Evolutionary conservation across 2,888 invertebrate species (phyloP).

Genomic region (Parapristionchus giblindavisi): DNA sequence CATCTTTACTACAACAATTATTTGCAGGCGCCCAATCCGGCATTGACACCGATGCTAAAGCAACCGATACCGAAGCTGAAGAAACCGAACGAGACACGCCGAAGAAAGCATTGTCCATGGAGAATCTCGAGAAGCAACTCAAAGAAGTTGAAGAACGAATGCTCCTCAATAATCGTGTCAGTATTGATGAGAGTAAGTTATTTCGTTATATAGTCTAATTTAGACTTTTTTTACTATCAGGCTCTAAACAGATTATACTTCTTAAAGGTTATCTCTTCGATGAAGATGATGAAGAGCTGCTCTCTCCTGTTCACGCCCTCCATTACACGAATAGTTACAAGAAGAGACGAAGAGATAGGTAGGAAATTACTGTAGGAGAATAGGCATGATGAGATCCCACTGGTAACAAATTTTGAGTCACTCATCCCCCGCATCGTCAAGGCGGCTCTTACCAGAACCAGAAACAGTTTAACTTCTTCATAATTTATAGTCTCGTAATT

Average conservation of each 20-base stretch:
- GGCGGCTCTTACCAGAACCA: too few relatives aligned
- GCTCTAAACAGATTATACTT: not conserved
- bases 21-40: not conserved
- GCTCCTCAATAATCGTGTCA: slow-evolving; percentile 15
- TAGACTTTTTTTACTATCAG: not conserved
- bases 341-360: slow-evolving; percentile 23
- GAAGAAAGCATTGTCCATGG: slow-evolving; percentile 24
- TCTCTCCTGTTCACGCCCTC: slow-evolving; percentile 18
- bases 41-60: slow-evolving; percentile 27
- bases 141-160: slow-evolving; percentile 35
- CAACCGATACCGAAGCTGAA: slow-evolving; percentile 33
- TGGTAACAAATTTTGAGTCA: not conserved
- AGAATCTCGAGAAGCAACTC: slow-evolving; percentile 36
- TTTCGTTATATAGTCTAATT: not conserved
- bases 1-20: not conserved
- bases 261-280: not conserved
- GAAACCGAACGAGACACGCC: slow-evolving; percentile 15
- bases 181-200: slow-evolving; percentile 6
- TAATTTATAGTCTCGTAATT: too few relatives aligned
- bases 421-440: too few relatives aligned
- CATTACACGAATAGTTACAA: slow-evolving; percentile 15
- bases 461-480: too few relatives aligned
- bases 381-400: not conserved
- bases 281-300: slow-evolving; percentile 24
- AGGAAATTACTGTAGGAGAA: not conserved